Percentiles rank a stretch among this genome's conserved stretches.
Conservation (phyloP, 1,140 invertebrate species). For the Charaxes varanes region DNA sequence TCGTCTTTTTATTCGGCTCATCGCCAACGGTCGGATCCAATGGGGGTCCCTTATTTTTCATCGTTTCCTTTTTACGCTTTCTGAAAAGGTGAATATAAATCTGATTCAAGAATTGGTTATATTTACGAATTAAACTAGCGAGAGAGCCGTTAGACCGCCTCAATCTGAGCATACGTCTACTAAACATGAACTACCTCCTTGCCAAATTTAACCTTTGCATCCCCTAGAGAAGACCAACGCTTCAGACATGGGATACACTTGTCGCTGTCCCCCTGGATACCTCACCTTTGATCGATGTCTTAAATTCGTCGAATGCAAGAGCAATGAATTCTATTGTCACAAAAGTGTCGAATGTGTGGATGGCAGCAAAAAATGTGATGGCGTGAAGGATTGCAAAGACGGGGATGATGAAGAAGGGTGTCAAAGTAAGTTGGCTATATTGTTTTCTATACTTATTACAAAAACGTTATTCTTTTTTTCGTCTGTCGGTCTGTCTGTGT, state of each 20-base stretch:
- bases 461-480: too few relatives aligned
- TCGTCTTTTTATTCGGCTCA: constrained; percentile 43
- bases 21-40: constrained; percentile 28
- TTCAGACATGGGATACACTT: constrained; percentile 44
- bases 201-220: too few relatives aligned
- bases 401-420: constrained; percentile 81
- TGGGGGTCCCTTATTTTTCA: constrained; percentile 9
- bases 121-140: too few relatives aligned
- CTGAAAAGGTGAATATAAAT: constrained; percentile 40
- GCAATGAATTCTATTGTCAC: constrained; percentile 74
- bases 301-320: constrained; percentile 61
- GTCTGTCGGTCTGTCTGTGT: too few relatives aligned
- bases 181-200: too few relatives aligned
- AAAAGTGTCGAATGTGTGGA: constrained; percentile 79
- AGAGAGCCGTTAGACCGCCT: too few relatives aligned
- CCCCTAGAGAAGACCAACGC: constrained; percentile 6
- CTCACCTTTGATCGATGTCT: constrained; percentile 72
- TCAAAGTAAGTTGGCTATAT: too few relatives aligned
- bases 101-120: constrained; percentile 7
- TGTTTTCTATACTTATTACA: too few relatives aligned
- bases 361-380: constrained; percentile 79
- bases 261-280: constrained; percentile 78
- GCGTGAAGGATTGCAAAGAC: constrained; percentile 79
- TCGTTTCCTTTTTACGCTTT: constrained; percentile 54
- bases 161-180: too few relatives aligned